Conservation (phyloP, 2,888 invertebrate genomes). For the Neoascia interrupta region DNA sequence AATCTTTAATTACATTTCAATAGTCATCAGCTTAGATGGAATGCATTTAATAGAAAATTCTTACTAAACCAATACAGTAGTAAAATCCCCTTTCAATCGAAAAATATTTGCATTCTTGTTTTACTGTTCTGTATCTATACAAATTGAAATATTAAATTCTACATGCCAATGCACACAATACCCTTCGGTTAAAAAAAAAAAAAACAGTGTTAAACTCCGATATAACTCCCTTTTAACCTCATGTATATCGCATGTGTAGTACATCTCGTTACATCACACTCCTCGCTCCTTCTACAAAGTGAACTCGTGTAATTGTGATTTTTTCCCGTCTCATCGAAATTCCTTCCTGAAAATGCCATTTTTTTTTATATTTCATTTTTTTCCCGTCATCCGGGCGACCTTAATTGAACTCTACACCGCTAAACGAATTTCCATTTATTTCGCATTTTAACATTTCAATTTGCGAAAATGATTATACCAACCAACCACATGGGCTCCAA, state of each 20-base stretch:
- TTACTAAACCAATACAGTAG: background rate
- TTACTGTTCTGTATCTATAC: background rate
- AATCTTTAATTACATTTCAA: no score
- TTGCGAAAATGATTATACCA: constrained; percentile 65
- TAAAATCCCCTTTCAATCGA: background rate
- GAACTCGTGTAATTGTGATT: constrained; percentile 43
- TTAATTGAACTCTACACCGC: constrained; percentile 51
- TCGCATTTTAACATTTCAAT: constrained; percentile 67
- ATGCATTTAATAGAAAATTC: no score
- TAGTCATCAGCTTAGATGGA: background rate
- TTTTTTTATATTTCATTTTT: constrained; percentile 8
- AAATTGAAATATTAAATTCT: constrained; percentile 27
- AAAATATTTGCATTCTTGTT: background rate
- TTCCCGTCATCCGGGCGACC: constrained; percentile 42
- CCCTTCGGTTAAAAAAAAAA: background rate
- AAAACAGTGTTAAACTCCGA: background rate
- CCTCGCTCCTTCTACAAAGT: constrained; percentile 15
- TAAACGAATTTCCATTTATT: constrained; percentile 68
- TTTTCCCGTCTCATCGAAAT: constrained; percentile 3
- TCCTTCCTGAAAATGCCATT: constrained; percentile 3
- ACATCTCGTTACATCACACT: constrained; percentile 46
- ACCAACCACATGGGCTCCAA: constrained; percentile 16
- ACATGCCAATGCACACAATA: constrained; percentile 42
- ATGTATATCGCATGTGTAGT: constrained; percentile 10
- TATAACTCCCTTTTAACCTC: constrained; percentile 6